phyloP scores from a whole-genome alignment of 2,797 vertebrate species.

The Centroberyx gerrardi region DNA sequence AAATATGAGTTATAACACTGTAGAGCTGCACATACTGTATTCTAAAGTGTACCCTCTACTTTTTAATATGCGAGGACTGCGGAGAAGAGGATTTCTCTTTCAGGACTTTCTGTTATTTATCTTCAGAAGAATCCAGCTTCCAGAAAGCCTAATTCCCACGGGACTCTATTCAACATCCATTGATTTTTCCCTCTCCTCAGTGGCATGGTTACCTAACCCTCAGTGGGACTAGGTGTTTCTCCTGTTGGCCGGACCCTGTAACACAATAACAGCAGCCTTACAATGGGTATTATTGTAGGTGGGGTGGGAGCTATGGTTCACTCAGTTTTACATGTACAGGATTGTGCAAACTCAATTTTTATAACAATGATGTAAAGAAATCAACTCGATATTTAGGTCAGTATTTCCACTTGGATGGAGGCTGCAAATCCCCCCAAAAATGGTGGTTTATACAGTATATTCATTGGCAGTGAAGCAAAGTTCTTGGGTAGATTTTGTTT shows the following conservation, averaged over 20 bases:
- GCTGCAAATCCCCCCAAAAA: not conserved
- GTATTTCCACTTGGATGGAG: not conserved
- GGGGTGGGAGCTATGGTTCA: constrained; percentile 3
- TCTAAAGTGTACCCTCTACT: not conserved
- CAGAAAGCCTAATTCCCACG: constrained; percentile 7
- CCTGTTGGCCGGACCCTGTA: constrained; percentile 3
- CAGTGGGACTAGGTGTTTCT: constrained; percentile 1
- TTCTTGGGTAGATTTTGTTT: constrained; percentile 50
- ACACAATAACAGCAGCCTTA: constrained; percentile 17
- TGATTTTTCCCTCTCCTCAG: constrained; percentile 38
- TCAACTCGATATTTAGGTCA: constrained; percentile 18
- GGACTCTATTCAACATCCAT: constrained; percentile 33
- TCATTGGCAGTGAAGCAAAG: constrained; percentile 28
- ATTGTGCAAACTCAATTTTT: not conserved
- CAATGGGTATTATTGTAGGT: not conserved
- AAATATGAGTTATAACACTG: not conserved
- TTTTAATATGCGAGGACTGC: not conserved
- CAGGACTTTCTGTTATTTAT: constrained; percentile 27
- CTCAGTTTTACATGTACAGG: not conserved
- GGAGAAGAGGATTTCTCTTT: constrained; percentile 22
- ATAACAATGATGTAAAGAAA: not conserved
- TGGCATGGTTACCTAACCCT: constrained; percentile 28
- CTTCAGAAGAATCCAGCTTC: constrained; percentile 13
- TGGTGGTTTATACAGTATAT: constrained; percentile 1
- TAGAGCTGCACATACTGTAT: not conserved